These are phyloP conservation scores for Hemithea aestivaria DNA, from an alignment of 2,888 invertebrate genomes.

Conservation along the genomic window DNA sequence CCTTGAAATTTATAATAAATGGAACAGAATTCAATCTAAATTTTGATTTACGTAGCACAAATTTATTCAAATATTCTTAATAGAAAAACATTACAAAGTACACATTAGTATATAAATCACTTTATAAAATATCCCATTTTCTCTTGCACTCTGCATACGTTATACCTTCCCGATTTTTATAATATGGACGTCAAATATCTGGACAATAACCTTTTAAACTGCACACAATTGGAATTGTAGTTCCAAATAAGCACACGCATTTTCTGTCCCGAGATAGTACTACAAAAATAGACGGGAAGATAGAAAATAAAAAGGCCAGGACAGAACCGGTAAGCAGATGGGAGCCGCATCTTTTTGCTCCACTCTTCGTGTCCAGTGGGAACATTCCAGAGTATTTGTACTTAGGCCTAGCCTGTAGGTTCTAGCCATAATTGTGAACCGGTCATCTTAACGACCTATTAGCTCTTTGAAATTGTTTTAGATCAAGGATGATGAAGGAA, in stretches of 20 bases:
- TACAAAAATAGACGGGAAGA: constrained; percentile 60
- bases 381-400: constrained; percentile 49
- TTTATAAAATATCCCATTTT: too few species aligned
- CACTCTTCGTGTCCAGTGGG: constrained; percentile 38
- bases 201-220: too few species aligned
- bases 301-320: constrained; percentile 54
- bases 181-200: too few species aligned
- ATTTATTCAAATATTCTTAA: too few species aligned
- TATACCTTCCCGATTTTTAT: too few species aligned
- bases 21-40: too few species aligned
- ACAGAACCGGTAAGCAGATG: constrained; percentile 69
- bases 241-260: neutral
- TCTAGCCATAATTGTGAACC: constrained; percentile 14
- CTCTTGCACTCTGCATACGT: too few species aligned
- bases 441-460: constrained; percentile 13
- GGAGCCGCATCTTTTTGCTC: constrained; percentile 51
- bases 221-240: too few species aligned
- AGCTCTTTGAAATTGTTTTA: constrained; percentile 2
- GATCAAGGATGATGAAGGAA: neutral
- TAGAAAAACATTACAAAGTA: too few species aligned
- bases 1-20: too few species aligned
- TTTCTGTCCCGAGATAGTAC: constrained; percentile 5
- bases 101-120: too few species aligned
- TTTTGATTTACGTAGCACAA: too few species aligned
- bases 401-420: constrained; percentile 11